These are phyloP conservation scores for Ondatra zibethicus DNA, from an alignment of 2,113 vertebrate species.

Conservation along the genomic window DNA sequence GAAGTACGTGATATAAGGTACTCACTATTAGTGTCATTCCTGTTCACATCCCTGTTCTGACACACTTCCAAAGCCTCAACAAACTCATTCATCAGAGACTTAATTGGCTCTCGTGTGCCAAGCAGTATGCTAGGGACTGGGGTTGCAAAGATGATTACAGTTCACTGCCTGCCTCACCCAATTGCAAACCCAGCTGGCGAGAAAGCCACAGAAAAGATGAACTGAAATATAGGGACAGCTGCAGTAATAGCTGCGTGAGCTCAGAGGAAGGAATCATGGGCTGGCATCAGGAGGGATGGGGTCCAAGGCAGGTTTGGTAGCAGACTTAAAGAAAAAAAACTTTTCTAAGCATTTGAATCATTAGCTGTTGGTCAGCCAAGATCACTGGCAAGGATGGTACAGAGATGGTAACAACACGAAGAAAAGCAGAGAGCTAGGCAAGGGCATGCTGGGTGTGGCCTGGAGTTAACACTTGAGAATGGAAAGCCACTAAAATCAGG, in stretches of 20 bases:
- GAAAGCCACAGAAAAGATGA: neutral
- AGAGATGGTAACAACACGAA: neutral
- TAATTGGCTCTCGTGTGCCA: neutral
- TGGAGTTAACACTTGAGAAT: neutral
- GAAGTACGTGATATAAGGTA: neutral
- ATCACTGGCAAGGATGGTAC: neutral
- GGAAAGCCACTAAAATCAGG: neutral
- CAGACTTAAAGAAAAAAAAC: neutral
- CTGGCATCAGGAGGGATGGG: too few species aligned
- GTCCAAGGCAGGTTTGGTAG: neutral
- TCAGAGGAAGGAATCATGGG: neutral
- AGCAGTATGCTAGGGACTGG: neutral
- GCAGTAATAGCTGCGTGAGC: neutral
- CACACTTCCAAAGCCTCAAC: conserved; percentile 11
- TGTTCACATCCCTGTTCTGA: neutral
- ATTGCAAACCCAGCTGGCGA: neutral
- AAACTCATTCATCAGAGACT: conserved; percentile 19
- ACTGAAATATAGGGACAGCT: neutral
- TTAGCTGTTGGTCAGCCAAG: neutral
- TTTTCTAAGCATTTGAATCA: neutral
- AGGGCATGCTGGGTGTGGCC: neutral
- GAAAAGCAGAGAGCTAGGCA: neutral
- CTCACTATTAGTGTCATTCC: neutral
- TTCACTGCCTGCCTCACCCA: neutral
- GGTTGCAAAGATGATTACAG: neutral